Conservation (phyloP, 1,140 invertebrate genomes). For the Trigoniulus corallinus region DNA sequence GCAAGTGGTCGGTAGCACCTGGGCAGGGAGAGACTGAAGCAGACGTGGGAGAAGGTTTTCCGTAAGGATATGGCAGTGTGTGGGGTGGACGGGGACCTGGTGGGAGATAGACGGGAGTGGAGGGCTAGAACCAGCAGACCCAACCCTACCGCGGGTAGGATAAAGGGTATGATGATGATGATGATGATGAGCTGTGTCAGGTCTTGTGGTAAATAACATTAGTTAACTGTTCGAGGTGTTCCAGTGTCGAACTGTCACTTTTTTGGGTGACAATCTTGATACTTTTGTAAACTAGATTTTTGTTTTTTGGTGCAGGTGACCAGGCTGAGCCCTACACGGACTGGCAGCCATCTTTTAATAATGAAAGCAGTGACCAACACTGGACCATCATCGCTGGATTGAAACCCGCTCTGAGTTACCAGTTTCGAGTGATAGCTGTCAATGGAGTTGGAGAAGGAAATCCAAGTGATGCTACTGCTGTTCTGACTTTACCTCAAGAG, state of each 20-base stretch:
- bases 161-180: no score
- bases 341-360: conserved; percentile 75
- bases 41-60: no score
- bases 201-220: conserved; percentile 3
- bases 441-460: conserved; percentile 90
- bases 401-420: conserved; percentile 85
- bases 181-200: conserved; percentile 23
- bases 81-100: no score
- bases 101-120: no score
- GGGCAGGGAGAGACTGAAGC: no score
- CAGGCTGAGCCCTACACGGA: conserved; percentile 53
- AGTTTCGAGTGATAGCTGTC: conserved; percentile 86
- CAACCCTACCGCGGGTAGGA: no score
- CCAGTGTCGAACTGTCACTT: conserved; percentile 43
- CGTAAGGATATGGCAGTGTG: no score
- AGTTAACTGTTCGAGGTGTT: conserved; percentile 1
- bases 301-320: conserved; percentile 37
- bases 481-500: conserved; percentile 80
- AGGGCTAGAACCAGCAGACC: no score
- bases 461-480: conserved; percentile 67
- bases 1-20: no score
- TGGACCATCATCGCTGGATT: conserved; percentile 68
- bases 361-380: conserved; percentile 58
- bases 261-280: not conserved
- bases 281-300: conserved; percentile 11